Base-by-base conservation (phyloP, 1,140 invertebrate genomes). In the Halictus rubicundus region DNA sequence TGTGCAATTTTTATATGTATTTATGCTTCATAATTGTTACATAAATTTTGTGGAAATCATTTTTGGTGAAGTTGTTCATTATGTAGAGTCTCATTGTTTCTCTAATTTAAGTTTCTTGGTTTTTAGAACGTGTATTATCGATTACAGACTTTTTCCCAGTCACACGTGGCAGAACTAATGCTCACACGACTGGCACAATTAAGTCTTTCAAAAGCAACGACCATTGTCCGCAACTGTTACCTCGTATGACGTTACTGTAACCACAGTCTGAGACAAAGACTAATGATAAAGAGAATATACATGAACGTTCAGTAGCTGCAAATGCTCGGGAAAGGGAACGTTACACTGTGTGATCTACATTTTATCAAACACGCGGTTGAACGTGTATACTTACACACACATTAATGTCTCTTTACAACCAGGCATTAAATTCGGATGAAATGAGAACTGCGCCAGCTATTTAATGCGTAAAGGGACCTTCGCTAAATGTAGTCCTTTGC, bases 321-420 rank as follows among this genome's bases (percentile, higher is more conserved):
- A 73, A 80, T 78, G 72, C 14, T 52, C 19, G 14, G 74, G 73
- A 80, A 72, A 80, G 73, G 73, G 79, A 79, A 77, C 77, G 73
- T 80, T 81, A 64, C 79, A 52, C 39, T 61, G 85, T 69, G 73
- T 87, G 78, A 87, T 87, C 87, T 81, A 80, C 73, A 60, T 84
- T 87, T 82, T 87, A 84, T 88, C 84, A 82, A 80, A 89, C 70
- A 82, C 81, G 81, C 69, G 60, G 74, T 79, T 37, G 19, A 68
- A 72, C 61, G 74, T 57, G 70, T 78, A 78, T 66, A 76, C 61
- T 77, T 82, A 71, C 73, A 61, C 78, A 70, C 73, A 70, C 69
- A 82, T 85, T 86, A 86, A 83, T 68, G 77, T 80, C 77, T 80
- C 77, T 82, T 84, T 82, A 80, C 82, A 76, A 77, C 68, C 68